Percentiles rank a stretch among this genome's conserved stretches.
These are phyloP conservation scores for Caenorhabditis auriculariae DNA, from an alignment of 2,888 invertebrate species.

Conservation along the genomic window DNA sequence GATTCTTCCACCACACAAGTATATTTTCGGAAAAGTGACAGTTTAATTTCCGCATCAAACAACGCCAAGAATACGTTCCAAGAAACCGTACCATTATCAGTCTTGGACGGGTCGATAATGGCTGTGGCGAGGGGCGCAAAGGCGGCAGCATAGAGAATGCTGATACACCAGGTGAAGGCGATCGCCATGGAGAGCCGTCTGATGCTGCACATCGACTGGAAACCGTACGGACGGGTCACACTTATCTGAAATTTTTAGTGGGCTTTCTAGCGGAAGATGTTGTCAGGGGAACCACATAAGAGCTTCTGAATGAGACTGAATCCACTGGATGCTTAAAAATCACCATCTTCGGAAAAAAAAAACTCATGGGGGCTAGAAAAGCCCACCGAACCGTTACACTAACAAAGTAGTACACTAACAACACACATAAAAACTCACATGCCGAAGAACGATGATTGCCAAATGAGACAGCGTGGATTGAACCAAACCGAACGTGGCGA, in stretches of 20 bases:
- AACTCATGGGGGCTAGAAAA: no score
- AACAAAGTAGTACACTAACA: no score
- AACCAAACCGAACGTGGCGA: slow-evolving; percentile 48
- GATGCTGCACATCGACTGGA: slow-evolving; percentile 37
- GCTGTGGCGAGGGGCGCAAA: slow-evolving; percentile 42
- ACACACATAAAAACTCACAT: slow-evolving; percentile 21
- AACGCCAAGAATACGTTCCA: neutral
- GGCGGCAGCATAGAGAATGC: slow-evolving; percentile 36
- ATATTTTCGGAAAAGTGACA: no score
- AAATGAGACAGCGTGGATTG: slow-evolving; percentile 45
- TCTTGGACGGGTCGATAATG: slow-evolving; percentile 30
- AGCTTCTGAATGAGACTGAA: neutral
- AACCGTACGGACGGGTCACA: slow-evolving; percentile 42
- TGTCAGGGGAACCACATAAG: neutral
- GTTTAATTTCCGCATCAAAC: neutral
- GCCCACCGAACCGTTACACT: no score
- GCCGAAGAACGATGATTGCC: slow-evolving; percentile 40
- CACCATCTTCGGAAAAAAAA: no score
- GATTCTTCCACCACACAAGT: no score
- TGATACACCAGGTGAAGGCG: slow-evolving; percentile 30
- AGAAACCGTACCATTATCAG: slow-evolving; percentile 9
- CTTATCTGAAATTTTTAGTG: slow-evolving; percentile 43
- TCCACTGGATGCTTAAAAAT: neutral
- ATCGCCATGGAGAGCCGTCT: slow-evolving; percentile 26
- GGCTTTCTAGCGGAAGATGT: no score